Base-by-base conservation (phyloP, 2,888 invertebrate genomes). In the Argyresthia albistria region DNA sequence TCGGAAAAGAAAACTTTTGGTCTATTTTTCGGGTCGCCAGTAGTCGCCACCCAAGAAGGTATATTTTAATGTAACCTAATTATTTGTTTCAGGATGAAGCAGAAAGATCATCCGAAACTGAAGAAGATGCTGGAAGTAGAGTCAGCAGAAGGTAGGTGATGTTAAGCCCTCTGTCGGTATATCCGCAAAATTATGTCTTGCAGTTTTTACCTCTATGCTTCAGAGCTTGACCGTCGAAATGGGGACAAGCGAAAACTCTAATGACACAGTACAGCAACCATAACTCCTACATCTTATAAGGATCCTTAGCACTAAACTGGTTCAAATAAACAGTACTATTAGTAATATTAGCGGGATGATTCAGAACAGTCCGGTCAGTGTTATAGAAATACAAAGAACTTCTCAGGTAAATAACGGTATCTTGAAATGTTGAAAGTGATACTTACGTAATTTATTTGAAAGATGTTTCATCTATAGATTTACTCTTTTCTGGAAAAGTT, bases 91-190 rank as follows among this genome's bases (percentile, higher is more conserved):
- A 87, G 86, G 83, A 86, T 79, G 84, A 84, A 63, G 73, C 70
- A 62, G 83, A 81, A 67, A 79, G 75, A 65, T 67, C 78, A 60
- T 70, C 62, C 64, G 82, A 82, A 60, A 69, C 64, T 66, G 83
- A 84, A 69, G 82, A 86, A 63, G 81, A 86, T 76, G 73, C 72
- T 67, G 80, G 69, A 60, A 75, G 70, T 64, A 72, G 69, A 60
- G 67, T 72, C 70, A 82, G 74, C 70, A 87, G 81, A 70, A 84
- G 84, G 87, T 87, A 76, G 60, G 74, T 67, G 63, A 63, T 60
- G 50, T 43, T 42, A 15, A 43, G 52, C 56, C 59, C 46, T 56
- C 12, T n/a, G 12, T 11, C 11, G 42, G 12, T 42, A n/a, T n/a
- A n/a, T n/a, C n/a, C n/a, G n/a, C n/a, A n/a, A n/a, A n/a, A n/a